These are phyloP conservation scores for Aphelocoma californica DNA, from an alignment of 2,797 vertebrate genomes.

Conservation along the genomic window DNA sequence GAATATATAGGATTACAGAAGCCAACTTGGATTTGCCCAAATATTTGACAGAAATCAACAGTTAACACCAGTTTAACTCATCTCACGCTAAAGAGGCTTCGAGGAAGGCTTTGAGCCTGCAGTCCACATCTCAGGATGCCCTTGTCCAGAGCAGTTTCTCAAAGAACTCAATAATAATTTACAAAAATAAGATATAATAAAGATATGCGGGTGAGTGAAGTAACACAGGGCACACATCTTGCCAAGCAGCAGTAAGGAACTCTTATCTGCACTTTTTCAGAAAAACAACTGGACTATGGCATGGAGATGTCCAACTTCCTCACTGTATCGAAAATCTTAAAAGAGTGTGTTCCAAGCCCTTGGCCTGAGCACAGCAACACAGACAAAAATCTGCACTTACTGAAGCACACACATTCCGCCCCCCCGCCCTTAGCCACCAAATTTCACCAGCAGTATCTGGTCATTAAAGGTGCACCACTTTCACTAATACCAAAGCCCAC, in stretches of 20 bases:
- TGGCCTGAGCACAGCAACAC: not conserved
- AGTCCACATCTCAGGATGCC: not conserved
- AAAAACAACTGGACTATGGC: not conserved
- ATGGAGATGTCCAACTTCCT: not conserved
- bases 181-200: not conserved
- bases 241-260: not conserved
- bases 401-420: not conserved
- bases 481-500: not conserved
- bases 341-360: not conserved
- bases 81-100: not conserved
- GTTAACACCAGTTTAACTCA: not conserved
- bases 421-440: not conserved
- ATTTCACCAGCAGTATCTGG: not conserved
- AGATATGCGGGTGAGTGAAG: not conserved
- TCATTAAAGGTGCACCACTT: not conserved
- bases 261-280: not conserved
- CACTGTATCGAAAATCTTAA: fast-evolving
- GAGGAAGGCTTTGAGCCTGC: not conserved
- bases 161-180: not conserved
- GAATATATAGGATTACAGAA: fast-evolving
- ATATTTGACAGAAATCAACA: not conserved
- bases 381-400: not conserved
- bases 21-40: not conserved
- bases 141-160: not conserved
- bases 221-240: not conserved